phyloP scores from a whole-genome alignment of 2,888 invertebrate species.

The Tachina grossa region DNA sequence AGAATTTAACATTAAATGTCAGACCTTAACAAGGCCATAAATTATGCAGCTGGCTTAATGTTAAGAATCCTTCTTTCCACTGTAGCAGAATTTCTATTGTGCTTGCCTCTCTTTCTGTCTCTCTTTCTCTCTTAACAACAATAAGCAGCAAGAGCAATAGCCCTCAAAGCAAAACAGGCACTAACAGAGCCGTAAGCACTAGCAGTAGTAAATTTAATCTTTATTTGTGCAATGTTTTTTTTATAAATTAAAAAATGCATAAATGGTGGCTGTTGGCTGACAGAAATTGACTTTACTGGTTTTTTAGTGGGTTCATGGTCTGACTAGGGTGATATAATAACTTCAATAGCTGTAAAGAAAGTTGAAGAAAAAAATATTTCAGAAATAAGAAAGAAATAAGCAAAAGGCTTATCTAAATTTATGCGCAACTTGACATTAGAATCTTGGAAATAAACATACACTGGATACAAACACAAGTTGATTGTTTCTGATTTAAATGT shows the following conservation, averaged over 20 bases:
- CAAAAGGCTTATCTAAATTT: conserved; percentile 59
- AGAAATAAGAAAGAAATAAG: background rate
- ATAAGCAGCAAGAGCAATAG: background rate
- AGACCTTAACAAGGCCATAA: conserved; percentile 67
- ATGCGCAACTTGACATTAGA: conserved; percentile 56
- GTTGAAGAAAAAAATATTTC: background rate
- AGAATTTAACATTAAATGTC: conserved; percentile 65
- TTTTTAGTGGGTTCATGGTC: conserved; percentile 8
- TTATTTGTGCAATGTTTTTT: background rate
- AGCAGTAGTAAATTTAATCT: conserved; percentile 16
- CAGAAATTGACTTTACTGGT: conserved; percentile 13
- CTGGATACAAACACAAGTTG: conserved; percentile 19
- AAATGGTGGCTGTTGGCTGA: conserved; percentile 5
- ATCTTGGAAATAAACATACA: conserved; percentile 38
- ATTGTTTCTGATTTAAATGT: conserved; percentile 1
- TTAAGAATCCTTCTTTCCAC: background rate
- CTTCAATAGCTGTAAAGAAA: background rate
- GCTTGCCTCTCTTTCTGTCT: background rate
- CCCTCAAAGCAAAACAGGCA: background rate
- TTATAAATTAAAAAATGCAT: conserved; percentile 27
- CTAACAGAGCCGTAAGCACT: background rate
- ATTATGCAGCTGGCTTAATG: conserved; percentile 63
- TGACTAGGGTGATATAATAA: background rate
- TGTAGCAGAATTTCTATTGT: background rate
- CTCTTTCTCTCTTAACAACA: background rate